These are phyloP conservation scores for Ditula angustiorana DNA, from an alignment of 2,888 invertebrate species.

Conservation along the genomic window DNA sequence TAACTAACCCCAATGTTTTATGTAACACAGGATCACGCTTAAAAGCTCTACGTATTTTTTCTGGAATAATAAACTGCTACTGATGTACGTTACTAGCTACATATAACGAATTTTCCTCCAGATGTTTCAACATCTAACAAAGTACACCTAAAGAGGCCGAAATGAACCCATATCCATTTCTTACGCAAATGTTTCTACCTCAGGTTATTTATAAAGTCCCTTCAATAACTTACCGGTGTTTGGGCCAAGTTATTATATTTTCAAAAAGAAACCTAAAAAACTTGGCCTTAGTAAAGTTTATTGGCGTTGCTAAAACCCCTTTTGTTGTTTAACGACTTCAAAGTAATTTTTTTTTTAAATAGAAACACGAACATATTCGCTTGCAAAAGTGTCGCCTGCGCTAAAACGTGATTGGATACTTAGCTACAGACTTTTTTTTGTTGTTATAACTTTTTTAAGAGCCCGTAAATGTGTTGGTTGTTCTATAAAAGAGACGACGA, in stretches of 20 bases:
- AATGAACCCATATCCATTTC: neutral
- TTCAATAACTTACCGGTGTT: neutral
- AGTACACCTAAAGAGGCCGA: neutral
- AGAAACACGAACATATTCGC: neutral
- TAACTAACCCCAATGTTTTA: no score
- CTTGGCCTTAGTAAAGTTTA: neutral
- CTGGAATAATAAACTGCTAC: no score
- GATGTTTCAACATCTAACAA: neutral
- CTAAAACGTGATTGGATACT: neutral
- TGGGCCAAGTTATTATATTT: neutral
- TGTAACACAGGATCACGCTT: no score
- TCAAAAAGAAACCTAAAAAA: neutral
- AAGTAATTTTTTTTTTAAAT: neutral
- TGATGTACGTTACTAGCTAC: neutral
- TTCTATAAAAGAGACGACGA: neutral
- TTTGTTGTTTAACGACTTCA: neutral
- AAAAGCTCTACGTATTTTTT: no score
- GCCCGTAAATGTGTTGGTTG: neutral
- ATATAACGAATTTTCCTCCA: neutral
- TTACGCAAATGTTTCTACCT: neutral
- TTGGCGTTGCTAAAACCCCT: neutral
- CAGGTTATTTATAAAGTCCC: neutral
- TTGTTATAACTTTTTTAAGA: neutral
- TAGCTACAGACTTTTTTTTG: neutral
- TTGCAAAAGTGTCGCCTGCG: neutral